Base-by-base conservation (phyloP, 2,888 invertebrate species). In the Crioceris asparagi region DNA sequence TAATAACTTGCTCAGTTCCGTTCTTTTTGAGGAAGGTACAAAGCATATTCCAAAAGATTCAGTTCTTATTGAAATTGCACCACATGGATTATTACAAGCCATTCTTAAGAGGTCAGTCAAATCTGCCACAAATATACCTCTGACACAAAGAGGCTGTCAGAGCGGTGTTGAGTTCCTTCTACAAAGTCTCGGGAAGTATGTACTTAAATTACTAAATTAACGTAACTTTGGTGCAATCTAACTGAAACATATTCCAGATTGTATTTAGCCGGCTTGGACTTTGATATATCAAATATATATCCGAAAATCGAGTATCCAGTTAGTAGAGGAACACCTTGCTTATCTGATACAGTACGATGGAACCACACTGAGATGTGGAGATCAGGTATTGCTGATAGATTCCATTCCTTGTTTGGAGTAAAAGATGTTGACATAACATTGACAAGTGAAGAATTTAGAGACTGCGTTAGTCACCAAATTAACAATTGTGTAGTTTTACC, bases 41-140 rank as follows among this genome's bases (percentile, higher is more conserved):
- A 72, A 71, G 12, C 72, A 83, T 51, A 79, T 93, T 48, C 90
- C 87, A 2, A 70, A 74, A 32, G 79, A 88, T 56, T 87, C 91
- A 0, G 72, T 92, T 39, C 75, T 80, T 4, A 80, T 93, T 44
- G 93, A 93, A 64, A 78, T 93, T 36, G 91, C 92, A 0, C 92
- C 93, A 0, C 92, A 93, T 52, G 83, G 87, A 5, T 70, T 93
- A 1, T 72, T 93, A 19, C 91, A 91, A 58, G 83, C 90, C 0
- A 87, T 93, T 52, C 67, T 93, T 5, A 79, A 83, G 44, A 71
- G 87, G 27, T 83, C 87, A 0, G 64, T 92, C 29, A 69, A 70
- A 49, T 66, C 77, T 35, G 75, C 76, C n/a, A 69, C 74, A 17
- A 84, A 85, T 56, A 68, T 90, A 26, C 71, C 86, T 0, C 66